phyloP scores from a whole-genome alignment of 2,113 vertebrate genomes.

The Toxotes chatareus region DNA sequence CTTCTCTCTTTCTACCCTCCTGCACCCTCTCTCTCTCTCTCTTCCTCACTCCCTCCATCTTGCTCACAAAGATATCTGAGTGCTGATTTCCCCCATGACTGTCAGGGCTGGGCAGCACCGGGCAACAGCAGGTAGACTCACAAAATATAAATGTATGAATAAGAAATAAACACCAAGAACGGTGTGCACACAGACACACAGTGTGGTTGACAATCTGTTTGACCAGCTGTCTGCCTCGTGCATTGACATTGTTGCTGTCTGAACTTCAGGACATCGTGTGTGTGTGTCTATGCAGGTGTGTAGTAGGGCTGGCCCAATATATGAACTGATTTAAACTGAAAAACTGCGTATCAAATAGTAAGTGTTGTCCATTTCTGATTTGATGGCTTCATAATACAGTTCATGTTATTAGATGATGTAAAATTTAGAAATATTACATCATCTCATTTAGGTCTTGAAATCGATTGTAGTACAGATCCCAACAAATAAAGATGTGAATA shows the following conservation, averaged over 20 bases:
- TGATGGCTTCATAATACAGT: constrained; percentile 21
- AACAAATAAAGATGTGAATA: constrained; percentile 4
- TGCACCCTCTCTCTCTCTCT: constrained; percentile 14
- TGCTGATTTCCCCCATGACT: constrained; percentile 41
- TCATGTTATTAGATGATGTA: background rate
- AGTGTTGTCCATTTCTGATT: constrained; percentile 4
- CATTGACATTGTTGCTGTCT: constrained; percentile 43
- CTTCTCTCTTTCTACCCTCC: constrained; percentile 14
- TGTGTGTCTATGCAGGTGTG: constrained; percentile 36
- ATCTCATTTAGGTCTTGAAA: background rate
- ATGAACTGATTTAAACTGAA: background rate
- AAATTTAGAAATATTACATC: constrained; percentile 8
- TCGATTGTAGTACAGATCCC: background rate
- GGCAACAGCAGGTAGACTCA: constrained; percentile 56
- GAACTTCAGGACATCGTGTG: constrained; percentile 47
- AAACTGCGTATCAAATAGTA: background rate
- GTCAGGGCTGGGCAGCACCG: constrained; percentile 40
- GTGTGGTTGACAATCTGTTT: constrained; percentile 62
- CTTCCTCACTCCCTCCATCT: constrained; percentile 20
- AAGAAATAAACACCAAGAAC: constrained; percentile 57
- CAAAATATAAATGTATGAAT: constrained; percentile 63
- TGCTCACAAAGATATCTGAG: constrained; percentile 48
- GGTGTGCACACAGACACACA: constrained; percentile 9
- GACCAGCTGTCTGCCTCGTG: constrained; percentile 58
- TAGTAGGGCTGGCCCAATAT: background rate